A percentile compares a stretch with the other conserved stretches of the same genome.
phyloP scores from a whole-genome alignment of 2,113 vertebrate genomes.

The Reinhardtius hippoglossoides region DNA sequence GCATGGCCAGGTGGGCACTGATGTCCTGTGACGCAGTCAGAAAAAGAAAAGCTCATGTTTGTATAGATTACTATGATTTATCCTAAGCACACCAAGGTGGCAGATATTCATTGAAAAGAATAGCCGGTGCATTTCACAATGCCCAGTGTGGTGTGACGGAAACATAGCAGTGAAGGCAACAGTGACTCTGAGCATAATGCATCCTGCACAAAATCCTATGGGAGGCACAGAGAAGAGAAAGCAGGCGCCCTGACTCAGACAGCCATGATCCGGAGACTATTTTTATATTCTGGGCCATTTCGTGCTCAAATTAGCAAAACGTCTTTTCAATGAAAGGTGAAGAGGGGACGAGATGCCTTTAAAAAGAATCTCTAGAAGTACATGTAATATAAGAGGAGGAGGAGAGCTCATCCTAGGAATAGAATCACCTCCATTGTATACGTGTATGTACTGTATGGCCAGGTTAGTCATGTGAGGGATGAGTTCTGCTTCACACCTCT shows the following conservation, averaged over 20 bases:
- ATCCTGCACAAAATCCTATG: constrained; percentile 24
- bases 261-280: constrained; percentile 43
- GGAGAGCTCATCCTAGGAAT: background rate
- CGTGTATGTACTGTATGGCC: too few species aligned
- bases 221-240: constrained; percentile 35
- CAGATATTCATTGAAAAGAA: background rate
- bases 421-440: constrained; percentile 16
- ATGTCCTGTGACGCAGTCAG: constrained; percentile 57
- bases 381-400: constrained; percentile 2
- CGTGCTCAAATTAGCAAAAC: constrained; percentile 58
- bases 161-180: constrained; percentile 30
- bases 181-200: constrained; percentile 10
- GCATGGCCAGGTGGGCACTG: constrained; percentile 85
- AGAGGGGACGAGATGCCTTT: constrained; percentile 26
- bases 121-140: constrained; percentile 11
- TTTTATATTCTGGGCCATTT: constrained; percentile 62
- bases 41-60: constrained; percentile 3
- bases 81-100: background rate
- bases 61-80: background rate
- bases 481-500: background rate
- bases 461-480: background rate
- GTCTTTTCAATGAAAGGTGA: constrained; percentile 15
- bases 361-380: constrained; percentile 12
- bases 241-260: constrained; percentile 28
- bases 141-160: constrained; percentile 16